These are phyloP conservation scores for Valencia hispanica DNA, from an alignment of 2,797 vertebrate genomes.

Conservation along the genomic window DNA sequence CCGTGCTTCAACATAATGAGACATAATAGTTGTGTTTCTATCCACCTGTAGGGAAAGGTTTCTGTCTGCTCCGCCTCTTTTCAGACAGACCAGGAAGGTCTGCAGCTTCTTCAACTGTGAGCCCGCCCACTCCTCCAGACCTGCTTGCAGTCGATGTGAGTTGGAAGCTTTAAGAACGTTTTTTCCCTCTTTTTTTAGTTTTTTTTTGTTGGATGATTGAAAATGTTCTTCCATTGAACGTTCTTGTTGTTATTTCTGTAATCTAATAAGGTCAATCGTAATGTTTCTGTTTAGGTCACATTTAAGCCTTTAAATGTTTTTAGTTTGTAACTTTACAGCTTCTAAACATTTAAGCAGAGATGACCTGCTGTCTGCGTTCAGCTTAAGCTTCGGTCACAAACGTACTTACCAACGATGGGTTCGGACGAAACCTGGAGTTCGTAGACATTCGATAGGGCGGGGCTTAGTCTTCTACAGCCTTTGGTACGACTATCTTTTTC, in stretches of 20 bases:
- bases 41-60: conserved; percentile 79
- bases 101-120: conserved; percentile 89
- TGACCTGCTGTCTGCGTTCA: too few relatives aligned
- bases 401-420: too few relatives aligned
- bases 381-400: too few relatives aligned
- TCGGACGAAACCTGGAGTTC: too few relatives aligned
- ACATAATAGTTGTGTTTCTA: too few relatives aligned
- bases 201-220: background rate
- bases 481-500: too few relatives aligned
- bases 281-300: background rate
- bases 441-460: too few relatives aligned
- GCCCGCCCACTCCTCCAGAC: conserved; percentile 79
- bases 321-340: too few relatives aligned
- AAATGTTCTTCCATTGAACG: background rate
- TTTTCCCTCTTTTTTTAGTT: background rate
- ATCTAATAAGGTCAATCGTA: too few relatives aligned
- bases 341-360: too few relatives aligned
- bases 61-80: conserved; percentile 87
- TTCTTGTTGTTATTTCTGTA: background rate
- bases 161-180: conserved; percentile 12
- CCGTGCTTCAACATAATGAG: too few relatives aligned
- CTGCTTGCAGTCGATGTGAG: conserved; percentile 86
- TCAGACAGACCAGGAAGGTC: conserved; percentile 85
- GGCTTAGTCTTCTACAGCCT: too few relatives aligned
- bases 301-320: background rate